Conservation (phyloP, 2,797 vertebrate genomes). For the Oophaga sylvatica region DNA sequence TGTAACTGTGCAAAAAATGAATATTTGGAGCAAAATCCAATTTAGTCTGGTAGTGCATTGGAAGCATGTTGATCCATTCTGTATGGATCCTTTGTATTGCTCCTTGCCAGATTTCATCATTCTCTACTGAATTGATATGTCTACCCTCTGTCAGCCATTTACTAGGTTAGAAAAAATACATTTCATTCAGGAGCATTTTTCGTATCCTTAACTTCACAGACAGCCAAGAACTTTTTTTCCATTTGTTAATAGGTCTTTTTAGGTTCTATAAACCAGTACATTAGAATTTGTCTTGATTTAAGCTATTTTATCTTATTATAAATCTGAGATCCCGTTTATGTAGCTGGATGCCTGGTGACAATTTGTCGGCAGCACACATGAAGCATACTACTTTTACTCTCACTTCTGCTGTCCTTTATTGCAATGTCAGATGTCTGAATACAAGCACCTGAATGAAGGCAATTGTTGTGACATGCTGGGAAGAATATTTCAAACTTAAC, state of each 20-base stretch:
- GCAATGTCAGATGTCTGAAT: constrained; percentile 56
- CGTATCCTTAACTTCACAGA: no score
- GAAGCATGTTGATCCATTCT: no score
- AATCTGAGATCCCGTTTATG: not conserved
- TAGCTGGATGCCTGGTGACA: not conserved
- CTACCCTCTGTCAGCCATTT: no score
- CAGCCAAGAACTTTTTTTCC: no score
- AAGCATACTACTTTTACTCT: constrained; percentile 14
- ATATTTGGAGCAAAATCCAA: no score
- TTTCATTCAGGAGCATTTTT: no score
- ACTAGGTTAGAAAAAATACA: no score
- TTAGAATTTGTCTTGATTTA: not conserved
- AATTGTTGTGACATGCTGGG: constrained; percentile 56
- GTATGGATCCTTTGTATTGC: no score
- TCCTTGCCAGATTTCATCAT: no score
- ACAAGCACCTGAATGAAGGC: constrained; percentile 46
- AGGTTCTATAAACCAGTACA: not conserved
- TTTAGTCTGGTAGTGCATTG: no score
- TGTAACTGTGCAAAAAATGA: no score
- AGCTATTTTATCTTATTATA: not conserved
- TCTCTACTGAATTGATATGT: no score
- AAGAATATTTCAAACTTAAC: constrained; percentile 58
- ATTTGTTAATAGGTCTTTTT: not conserved
- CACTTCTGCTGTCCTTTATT: constrained; percentile 40
- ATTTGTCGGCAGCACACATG: constrained; percentile 21